A percentile compares a stretch with the other conserved stretches of the same genome.
Conservation (phyloP, 1,140 invertebrate genomes). For the Drosophila truncata region DNA sequence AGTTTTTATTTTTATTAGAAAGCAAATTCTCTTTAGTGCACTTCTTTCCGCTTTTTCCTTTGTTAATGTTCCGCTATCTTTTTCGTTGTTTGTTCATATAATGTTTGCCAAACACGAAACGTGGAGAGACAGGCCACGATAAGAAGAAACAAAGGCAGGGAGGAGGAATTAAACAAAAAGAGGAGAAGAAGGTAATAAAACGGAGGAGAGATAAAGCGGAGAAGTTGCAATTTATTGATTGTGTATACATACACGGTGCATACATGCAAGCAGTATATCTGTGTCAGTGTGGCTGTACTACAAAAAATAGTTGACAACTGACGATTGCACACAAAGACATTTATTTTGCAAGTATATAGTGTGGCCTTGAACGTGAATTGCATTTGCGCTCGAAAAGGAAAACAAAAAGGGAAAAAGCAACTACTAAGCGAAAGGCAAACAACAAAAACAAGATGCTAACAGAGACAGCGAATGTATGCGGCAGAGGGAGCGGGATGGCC, state of each 20-base stretch:
- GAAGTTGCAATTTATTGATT: slow-evolving; percentile 72
- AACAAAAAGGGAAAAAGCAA: slow-evolving; percentile 31
- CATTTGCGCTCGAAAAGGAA: slow-evolving; percentile 74
- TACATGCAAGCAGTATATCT: slow-evolving; percentile 15
- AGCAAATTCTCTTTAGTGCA: not conserved
- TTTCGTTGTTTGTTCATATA: slow-evolving; percentile 10
- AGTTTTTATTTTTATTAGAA: not conserved
- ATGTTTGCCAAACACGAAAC: slow-evolving; percentile 44
- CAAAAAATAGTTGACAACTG: slow-evolving; percentile 70
- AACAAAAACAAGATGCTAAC: slow-evolving; percentile 41
- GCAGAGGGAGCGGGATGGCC: slow-evolving; percentile 19
- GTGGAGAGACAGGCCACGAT: slow-evolving; percentile 9
- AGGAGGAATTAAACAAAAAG: not conserved
- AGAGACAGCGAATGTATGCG: slow-evolving; percentile 24
- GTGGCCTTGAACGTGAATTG: slow-evolving; percentile 85
- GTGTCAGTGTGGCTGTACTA: slow-evolving; percentile 40
- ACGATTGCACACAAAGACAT: slow-evolving; percentile 44
- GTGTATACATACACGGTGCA: slow-evolving; percentile 16
- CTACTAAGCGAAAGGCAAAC: slow-evolving; percentile 36
- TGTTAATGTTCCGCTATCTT: not conserved
- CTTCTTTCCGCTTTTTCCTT: not conserved
- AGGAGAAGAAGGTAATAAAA: not conserved
- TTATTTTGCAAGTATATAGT: slow-evolving; percentile 13
- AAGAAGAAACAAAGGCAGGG: not conserved
- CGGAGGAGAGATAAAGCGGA: slow-evolving; percentile 31